These are phyloP conservation scores for Acromyrmex heyeri DNA, from an alignment of 1,140 invertebrate genomes.

Conservation along the genomic window DNA sequence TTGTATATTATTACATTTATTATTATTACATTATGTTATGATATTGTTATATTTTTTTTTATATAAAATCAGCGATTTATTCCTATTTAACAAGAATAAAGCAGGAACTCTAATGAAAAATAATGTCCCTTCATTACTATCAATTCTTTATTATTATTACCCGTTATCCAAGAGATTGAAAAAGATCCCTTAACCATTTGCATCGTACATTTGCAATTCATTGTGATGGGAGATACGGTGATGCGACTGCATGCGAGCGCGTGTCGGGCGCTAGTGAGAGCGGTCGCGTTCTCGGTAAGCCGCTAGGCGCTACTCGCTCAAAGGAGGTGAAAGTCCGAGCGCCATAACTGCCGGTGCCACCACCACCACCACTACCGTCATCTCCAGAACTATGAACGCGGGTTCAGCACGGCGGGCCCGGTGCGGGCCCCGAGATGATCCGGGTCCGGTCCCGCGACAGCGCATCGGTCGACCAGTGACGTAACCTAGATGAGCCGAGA, in stretches of 20 bases:
- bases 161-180: too few species aligned
- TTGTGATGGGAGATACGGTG: neutral
- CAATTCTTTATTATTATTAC: neutral
- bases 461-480: slow-evolving; percentile 60
- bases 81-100: neutral
- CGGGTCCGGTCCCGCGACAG: slow-evolving; percentile 50
- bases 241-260: slow-evolving; percentile 31
- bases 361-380: neutral
- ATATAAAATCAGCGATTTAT: neutral
- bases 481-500: slow-evolving; percentile 72
- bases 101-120: neutral
- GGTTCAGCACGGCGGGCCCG: slow-evolving; percentile 21
- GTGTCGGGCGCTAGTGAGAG: slow-evolving; percentile 81
- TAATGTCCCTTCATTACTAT: neutral
- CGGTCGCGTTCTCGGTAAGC: slow-evolving; percentile 45
- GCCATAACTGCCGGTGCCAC: slow-evolving; percentile 19
- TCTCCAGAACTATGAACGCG: slow-evolving; percentile 27
- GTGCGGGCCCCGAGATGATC: slow-evolving; percentile 49
- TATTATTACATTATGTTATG: neutral
- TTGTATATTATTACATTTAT: neutral
- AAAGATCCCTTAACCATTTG: neutral
- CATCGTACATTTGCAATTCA: neutral
- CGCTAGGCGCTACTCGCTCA: slow-evolving; percentile 51
- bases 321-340: slow-evolving; percentile 82
- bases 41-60: neutral